These are phyloP conservation scores for Philopedon plagiatum DNA, from an alignment of 2,888 invertebrate species.

Conservation along the genomic window DNA sequence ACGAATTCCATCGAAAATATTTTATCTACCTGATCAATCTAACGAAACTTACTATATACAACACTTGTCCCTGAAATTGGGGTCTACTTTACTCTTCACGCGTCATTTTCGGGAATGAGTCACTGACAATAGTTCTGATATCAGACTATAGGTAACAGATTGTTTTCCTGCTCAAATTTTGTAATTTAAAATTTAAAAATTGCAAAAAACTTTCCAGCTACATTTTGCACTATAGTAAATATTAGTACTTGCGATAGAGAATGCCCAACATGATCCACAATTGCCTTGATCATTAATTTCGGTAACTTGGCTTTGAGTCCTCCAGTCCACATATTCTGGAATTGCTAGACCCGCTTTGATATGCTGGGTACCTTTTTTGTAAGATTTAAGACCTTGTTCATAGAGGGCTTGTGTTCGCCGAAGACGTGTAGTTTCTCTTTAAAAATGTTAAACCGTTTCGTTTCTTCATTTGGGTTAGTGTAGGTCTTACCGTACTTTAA, in stretches of 20 bases:
- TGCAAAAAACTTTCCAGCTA: too few relatives aligned
- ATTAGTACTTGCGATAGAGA: slow-evolving; percentile 52
- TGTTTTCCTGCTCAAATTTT: too few relatives aligned
- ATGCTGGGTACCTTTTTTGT: slow-evolving; percentile 16
- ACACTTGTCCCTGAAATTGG: too few relatives aligned
- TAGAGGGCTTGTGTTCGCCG: slow-evolving; percentile 47
- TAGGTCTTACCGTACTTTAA: slow-evolving; percentile 32
- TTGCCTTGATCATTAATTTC: slow-evolving; percentile 53
- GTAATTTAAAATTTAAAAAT: too few relatives aligned
- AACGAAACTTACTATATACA: too few relatives aligned
- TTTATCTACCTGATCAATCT: too few relatives aligned
- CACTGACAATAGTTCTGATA: too few relatives aligned
- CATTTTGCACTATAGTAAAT: too few relatives aligned
- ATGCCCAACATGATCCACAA: slow-evolving; percentile 57
- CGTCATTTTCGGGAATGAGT: too few relatives aligned
- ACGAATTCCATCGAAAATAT: too few relatives aligned
- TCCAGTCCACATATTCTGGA: slow-evolving; percentile 55
- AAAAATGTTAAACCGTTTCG: slow-evolving; percentile 42
- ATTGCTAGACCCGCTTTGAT: slow-evolving; percentile 28
- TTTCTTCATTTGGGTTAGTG: slow-evolving; percentile 40
- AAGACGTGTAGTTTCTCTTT: slow-evolving; percentile 37
- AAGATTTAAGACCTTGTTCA: slow-evolving; percentile 30
- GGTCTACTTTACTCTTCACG: too few relatives aligned
- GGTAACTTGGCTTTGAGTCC: slow-evolving; percentile 53
- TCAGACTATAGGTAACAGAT: too few relatives aligned